Evolutionary conservation across 2,113 vertebrate genomes (phyloP).

Genomic region (Sylvietta virens): DNA sequence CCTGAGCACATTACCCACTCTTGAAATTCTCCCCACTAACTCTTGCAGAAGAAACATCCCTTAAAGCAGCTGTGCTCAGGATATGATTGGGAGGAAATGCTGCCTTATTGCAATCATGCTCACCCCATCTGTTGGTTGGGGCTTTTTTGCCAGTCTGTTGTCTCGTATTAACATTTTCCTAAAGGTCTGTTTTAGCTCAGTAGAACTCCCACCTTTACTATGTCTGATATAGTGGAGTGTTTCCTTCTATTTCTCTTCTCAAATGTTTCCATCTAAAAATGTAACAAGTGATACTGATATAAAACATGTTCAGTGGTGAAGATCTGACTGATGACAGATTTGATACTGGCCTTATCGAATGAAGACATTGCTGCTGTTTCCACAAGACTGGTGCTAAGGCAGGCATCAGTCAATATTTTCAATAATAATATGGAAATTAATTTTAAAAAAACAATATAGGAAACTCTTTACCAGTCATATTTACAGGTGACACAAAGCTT

Average conservation of each 20-base stretch:
- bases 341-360: neutral
- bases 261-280: neutral
- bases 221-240: neutral
- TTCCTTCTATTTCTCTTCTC: neutral
- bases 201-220: neutral
- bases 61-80: neutral
- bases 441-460: neutral
- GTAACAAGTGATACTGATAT: neutral
- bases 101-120: neutral
- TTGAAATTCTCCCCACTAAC: neutral
- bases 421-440: neutral
- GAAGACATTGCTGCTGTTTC: neutral
- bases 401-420: neutral
- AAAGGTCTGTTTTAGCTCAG: neutral
- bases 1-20: rapidly evolving
- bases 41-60: neutral
- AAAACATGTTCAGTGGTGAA: neutral
- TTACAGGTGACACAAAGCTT: neutral
- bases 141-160: neutral
- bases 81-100: neutral
- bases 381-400: neutral
- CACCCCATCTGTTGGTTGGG: neutral
- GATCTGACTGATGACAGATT: neutral
- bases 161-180: neutral
- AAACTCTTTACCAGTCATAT: neutral